Evolutionary conservation across 2,113 vertebrate genomes (phyloP).

Genomic region (Zingel zingel): DNA sequence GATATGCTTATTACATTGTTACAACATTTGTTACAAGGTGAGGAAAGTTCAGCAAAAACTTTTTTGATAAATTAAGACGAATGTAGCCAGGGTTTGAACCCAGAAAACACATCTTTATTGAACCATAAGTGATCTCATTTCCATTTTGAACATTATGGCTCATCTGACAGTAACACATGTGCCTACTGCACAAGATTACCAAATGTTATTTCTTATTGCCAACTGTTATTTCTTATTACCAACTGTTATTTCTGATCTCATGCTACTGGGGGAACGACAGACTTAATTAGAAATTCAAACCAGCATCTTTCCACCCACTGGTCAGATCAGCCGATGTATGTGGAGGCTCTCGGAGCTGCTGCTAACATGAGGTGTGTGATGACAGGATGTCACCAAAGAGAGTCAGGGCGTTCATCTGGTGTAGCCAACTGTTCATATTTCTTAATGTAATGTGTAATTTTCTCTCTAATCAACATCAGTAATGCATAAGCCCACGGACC

Average conservation of each 20-base stretch:
- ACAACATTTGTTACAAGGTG: neutral
- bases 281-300: slow-evolving; percentile 28
- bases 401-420: slow-evolving; percentile 29
- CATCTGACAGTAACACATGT: neutral
- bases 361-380: slow-evolving; percentile 22
- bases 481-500: slow-evolving; percentile 21
- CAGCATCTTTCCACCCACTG: slow-evolving; percentile 13
- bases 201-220: slow-evolving; percentile 1
- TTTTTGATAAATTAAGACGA: neutral
- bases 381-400: slow-evolving; percentile 9
- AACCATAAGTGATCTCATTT: slow-evolving; percentile 16
- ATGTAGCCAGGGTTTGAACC: neutral
- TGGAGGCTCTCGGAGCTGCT: neutral
- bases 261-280: neutral
- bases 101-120: neutral
- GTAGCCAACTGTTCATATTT: slow-evolving; percentile 44
- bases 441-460: slow-evolving; percentile 25
- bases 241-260: neutral
- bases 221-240: neutral
- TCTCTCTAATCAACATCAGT: slow-evolving; percentile 33
- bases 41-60: neutral
- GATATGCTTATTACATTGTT: neutral
- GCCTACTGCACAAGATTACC: neutral
- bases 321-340: neutral
- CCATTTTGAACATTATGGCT: neutral